Conservation (phyloP, 2,113 vertebrate genomes). For the Tretioscincus oriximinensis region DNA sequence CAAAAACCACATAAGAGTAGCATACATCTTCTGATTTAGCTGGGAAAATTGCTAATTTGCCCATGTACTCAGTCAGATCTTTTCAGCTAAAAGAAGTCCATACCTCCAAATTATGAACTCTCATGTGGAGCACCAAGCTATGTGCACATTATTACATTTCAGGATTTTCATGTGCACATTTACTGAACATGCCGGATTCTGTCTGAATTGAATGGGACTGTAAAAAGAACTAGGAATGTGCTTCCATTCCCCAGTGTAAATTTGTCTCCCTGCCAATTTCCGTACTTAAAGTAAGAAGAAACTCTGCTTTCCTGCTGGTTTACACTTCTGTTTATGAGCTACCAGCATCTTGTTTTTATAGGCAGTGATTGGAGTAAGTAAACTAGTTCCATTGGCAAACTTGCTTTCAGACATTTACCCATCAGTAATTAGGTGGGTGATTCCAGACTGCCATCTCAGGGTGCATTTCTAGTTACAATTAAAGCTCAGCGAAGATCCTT, state of each 20-base stretch:
- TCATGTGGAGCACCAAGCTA: not conserved
- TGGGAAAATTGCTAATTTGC: constrained; percentile 15
- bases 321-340: constrained; percentile 37
- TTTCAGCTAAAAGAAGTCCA: not conserved
- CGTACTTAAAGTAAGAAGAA: constrained; percentile 12
- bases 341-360: constrained; percentile 34
- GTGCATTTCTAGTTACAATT: constrained; percentile 22
- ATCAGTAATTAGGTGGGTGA: constrained; percentile 23
- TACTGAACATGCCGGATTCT: not conserved
- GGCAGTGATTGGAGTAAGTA: constrained; percentile 32
- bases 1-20: not conserved
- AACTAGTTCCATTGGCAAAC: constrained; percentile 11
- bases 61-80: not conserved
- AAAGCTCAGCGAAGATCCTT: constrained; percentile 21
- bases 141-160: not conserved
- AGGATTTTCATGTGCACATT: not conserved
- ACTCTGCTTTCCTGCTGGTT: constrained; percentile 30
- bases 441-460: constrained; percentile 30
- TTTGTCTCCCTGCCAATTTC: constrained; percentile 31
- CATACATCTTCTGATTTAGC: constrained; percentile 26
- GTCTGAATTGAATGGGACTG: not conserved
- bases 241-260: constrained; percentile 30
- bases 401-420: constrained; percentile 8
- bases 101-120: not conserved
- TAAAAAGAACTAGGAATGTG: not conserved